These are phyloP conservation scores for Callosobruchus maculatus DNA, from an alignment of 2,888 invertebrate genomes.

Conservation along the genomic window DNA sequence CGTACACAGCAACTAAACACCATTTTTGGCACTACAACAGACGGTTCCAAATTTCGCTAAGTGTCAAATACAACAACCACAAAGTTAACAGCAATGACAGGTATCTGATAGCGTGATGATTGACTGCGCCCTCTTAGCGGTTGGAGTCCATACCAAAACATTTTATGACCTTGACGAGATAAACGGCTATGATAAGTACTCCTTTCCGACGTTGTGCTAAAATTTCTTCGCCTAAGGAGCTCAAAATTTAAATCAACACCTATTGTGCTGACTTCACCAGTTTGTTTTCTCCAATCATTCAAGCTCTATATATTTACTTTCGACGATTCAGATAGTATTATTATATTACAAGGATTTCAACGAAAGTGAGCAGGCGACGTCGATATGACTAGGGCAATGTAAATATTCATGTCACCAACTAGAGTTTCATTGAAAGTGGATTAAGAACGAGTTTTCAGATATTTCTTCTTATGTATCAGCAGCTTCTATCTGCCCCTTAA, in stretches of 20 bases:
- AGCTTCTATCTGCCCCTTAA: neutral
- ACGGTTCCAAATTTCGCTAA: too few species aligned
- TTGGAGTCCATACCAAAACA: too few species aligned
- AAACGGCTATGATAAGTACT: too few species aligned
- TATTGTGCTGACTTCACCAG: neutral
- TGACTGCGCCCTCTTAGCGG: too few species aligned
- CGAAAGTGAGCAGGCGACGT: neutral
- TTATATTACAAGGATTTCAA: neutral
- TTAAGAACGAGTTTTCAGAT: neutral
- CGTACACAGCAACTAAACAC: too few species aligned
- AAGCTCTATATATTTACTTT: neutral
- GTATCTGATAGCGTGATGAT: too few species aligned
- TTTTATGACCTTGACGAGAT: too few species aligned
- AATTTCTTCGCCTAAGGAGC: neutral
- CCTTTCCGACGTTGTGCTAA: too few species aligned
- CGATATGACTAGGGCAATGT: neutral
- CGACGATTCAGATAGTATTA: neutral
- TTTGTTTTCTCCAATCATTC: neutral
- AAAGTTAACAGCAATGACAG: too few species aligned
- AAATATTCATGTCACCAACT: neutral
- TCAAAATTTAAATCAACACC: neutral
- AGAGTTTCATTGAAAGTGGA: neutral
- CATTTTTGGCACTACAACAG: too few species aligned
- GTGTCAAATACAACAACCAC: too few species aligned
- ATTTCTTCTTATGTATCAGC: neutral